Evolutionary conservation across 2,113 vertebrate species (phyloP), one percentile per base, ranked within the genome.

Genomic region (Pollachius pollachius): DNA sequence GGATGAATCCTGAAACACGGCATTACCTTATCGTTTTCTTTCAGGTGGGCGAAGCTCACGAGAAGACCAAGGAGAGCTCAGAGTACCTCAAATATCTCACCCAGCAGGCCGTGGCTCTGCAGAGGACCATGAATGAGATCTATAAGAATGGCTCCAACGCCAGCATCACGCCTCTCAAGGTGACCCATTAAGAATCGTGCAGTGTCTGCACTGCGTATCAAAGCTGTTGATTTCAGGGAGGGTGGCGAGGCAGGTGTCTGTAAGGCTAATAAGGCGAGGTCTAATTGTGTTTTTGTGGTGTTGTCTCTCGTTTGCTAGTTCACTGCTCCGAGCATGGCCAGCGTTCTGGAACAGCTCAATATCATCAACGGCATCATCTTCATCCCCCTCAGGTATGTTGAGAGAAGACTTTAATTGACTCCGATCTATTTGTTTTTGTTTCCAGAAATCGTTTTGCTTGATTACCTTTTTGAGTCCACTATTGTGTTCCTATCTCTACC

Each of bases 121-220:
- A 99, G 90, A 96, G 97, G 87, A 99, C 96, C 75, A 99, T 99
- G 97, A 99, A 99, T 0, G 97, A 99, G 86, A 99, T 99, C 81
- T 99, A 99, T 90, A 98, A 97, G 89, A 99, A 96, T 0, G 97
- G 97, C 85, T 96, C 96, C 82, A 98, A 92, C 0, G 96, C 97
- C 56, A 98, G 96, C 88, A 98, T 99, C 89, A 91, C 94, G 80
- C 97, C 97, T 0, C 94, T 99, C 8, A 99, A 99, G 93, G 97
- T 98, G 72, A 63, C 27, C 18, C n/a, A 37, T 2, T 0, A 5
- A 5, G 52, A 59, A 21, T 37, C 69, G 7, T 64, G 76, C 52
- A 17, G 1, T 23, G n/a, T 52, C 17, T 52, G 17, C 48, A 48
- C 5, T 48, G 41, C 1, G 5, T 4, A 52, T 8, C 15, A 34